Conservation (phyloP, 2,888 invertebrate genomes). For the Macrophya alboannulata region DNA sequence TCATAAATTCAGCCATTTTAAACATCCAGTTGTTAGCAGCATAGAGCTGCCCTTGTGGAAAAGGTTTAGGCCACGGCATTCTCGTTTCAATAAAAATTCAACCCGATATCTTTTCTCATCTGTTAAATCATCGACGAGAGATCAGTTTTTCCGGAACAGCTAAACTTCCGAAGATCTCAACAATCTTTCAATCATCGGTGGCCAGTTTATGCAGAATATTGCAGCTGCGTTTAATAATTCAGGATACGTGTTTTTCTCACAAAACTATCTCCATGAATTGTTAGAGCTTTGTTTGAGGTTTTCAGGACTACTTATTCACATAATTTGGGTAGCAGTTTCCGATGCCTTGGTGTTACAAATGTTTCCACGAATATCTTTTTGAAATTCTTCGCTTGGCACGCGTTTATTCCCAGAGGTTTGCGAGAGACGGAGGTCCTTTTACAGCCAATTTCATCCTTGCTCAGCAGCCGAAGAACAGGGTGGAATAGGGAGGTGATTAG, state of each 20-base stretch:
- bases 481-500: slow-evolving; percentile 48
- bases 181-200: not conserved
- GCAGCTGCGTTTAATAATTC: not conserved
- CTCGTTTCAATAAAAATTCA: slow-evolving; percentile 14
- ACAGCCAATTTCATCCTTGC: slow-evolving; percentile 54
- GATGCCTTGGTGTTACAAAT: not conserved
- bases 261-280: not conserved
- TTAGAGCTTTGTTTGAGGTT: not conserved
- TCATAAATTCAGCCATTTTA: slow-evolving; percentile 60
- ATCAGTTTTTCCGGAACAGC: not conserved
- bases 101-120: not conserved
- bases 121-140: not conserved
- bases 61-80: slow-evolving; percentile 13
- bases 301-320: not conserved
- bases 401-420: slow-evolving; percentile 36
- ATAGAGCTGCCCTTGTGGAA: slow-evolving; percentile 8
- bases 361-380: not conserved
- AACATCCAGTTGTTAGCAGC: slow-evolving; percentile 57
- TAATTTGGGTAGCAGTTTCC: not conserved
- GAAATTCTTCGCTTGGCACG: slow-evolving; percentile 5
- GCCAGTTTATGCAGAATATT: not conserved
- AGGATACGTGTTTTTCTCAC: not conserved
- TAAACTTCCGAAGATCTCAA: not conserved
- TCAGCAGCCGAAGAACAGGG: slow-evolving; percentile 25
- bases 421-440: slow-evolving; percentile 41